Percentiles rank a stretch among this genome's conserved stretches.
Conservation (phyloP, 2,113 vertebrate genomes). For the Rhinoderma darwinii region DNA sequence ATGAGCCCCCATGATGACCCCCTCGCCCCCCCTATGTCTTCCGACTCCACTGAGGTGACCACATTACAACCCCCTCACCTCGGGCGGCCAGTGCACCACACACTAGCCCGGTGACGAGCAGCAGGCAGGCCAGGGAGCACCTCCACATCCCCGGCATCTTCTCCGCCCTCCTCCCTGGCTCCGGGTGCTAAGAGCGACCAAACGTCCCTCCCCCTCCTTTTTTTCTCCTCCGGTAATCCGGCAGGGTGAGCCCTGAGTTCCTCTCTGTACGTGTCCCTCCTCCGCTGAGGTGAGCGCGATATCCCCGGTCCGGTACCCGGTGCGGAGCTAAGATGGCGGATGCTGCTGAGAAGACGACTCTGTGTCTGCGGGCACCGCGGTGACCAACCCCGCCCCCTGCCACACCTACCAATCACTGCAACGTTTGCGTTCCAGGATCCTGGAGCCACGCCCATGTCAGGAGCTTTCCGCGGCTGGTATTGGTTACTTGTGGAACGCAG, state of each 20-base stretch:
- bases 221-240: neutral
- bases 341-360: slow-evolving; percentile 44
- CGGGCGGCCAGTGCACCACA: slow-evolving; percentile 66
- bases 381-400: slow-evolving; percentile 9
- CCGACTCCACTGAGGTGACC: too few relatives aligned
- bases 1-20: neutral
- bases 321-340: slow-evolving; percentile 21
- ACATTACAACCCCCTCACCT: slow-evolving; percentile 64
- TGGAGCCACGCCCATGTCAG: neutral
- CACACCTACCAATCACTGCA: slow-evolving; percentile 33
- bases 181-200: slow-evolving; percentile 34
- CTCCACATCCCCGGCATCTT: slow-evolving; percentile 47
- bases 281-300: neutral
- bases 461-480: neutral
- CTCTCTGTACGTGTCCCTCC: neutral
- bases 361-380: slow-evolving; percentile 43
- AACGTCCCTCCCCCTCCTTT: neutral
- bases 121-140: slow-evolving; percentile 66
- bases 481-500: slow-evolving; percentile 21
- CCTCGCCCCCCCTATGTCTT: neutral
- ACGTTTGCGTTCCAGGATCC: slow-evolving; percentile 18
- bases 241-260: neutral
- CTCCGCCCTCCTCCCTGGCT: slow-evolving; percentile 60
- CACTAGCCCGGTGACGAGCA: slow-evolving; percentile 67
- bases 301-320: neutral